Percentiles rank a stretch among this genome's conserved stretches.
Conservation (phyloP, 2,797 vertebrate species). For the Emydoidea blandingii region DNA sequence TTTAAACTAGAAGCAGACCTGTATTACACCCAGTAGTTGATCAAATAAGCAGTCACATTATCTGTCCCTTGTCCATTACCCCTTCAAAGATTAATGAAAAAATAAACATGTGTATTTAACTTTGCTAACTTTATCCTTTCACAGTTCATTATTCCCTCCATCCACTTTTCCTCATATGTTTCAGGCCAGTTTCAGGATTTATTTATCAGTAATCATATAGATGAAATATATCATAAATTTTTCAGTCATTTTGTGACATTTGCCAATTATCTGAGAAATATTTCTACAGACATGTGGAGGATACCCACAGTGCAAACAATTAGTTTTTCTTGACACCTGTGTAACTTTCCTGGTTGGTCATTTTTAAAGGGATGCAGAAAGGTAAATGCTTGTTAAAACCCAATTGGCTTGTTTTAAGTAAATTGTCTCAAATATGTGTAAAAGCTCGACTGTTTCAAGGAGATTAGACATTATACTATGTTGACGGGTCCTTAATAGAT, state of each 20-base stretch:
- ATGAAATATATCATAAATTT: no score
- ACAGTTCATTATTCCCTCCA: neutral
- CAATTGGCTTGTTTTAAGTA: accelerated
- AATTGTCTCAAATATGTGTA: accelerated
- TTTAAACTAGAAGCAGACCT: neutral
- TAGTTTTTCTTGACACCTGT: accelerated
- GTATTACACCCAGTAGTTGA: neutral
- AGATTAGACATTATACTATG: neutral
- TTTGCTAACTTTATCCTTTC: neutral
- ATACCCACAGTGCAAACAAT: neutral
- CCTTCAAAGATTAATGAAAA: accelerated
- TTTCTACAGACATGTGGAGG: neutral
- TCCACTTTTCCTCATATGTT: neutral
- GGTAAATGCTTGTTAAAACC: neutral
- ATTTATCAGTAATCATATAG: accelerated
- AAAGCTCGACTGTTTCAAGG: accelerated
- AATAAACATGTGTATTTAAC: accelerated
- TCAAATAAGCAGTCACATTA: neutral
- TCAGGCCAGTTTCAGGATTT: accelerated
- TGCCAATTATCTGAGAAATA: accelerated
- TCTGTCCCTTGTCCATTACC: neutral
- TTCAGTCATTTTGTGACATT: neutral
- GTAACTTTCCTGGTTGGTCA: neutral
- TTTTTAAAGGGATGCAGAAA: neutral
- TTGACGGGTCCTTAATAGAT: neutral